Evolutionary conservation across 2,797 vertebrate genomes (phyloP).

Genomic region (Liparis tanakae): DNA sequence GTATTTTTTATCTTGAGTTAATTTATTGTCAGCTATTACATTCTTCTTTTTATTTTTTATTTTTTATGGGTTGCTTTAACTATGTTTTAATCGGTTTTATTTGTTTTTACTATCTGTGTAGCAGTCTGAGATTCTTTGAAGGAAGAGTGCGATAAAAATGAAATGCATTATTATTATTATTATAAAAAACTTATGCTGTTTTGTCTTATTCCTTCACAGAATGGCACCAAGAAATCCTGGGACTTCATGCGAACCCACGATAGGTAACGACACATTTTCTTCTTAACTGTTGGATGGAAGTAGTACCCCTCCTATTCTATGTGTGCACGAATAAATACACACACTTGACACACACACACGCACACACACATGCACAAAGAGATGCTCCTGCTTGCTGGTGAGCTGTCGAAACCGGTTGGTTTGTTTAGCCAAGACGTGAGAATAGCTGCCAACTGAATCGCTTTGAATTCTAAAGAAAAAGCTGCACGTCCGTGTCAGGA

Average conservation of each 20-base stretch:
- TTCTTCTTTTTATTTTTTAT: no score
- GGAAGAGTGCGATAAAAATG: no score
- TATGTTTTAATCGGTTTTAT: no score
- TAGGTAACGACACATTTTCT: conserved; percentile 81
- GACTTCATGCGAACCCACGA: conserved; percentile 94
- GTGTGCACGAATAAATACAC: background rate
- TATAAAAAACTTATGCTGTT: conserved; percentile 16
- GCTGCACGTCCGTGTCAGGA: conserved; percentile 5
- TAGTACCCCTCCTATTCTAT: background rate
- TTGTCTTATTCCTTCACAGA: conserved; percentile 80
- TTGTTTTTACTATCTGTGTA: no score
- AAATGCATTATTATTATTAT: no score
- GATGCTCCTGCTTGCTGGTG: background rate
- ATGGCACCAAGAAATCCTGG: conserved; percentile 91
- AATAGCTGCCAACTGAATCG: background rate
- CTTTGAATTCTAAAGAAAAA: conserved; percentile 15
- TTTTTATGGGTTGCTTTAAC: no score
- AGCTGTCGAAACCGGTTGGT: background rate
- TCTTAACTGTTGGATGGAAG: background rate
- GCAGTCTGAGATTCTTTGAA: no score
- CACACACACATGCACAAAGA: background rate
- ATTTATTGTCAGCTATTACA: no score
- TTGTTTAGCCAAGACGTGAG: background rate
- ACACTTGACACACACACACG: background rate
- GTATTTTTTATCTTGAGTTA: no score